Conservation (phyloP, 2,888 invertebrate genomes). For the Mesoligia furuncula region DNA sequence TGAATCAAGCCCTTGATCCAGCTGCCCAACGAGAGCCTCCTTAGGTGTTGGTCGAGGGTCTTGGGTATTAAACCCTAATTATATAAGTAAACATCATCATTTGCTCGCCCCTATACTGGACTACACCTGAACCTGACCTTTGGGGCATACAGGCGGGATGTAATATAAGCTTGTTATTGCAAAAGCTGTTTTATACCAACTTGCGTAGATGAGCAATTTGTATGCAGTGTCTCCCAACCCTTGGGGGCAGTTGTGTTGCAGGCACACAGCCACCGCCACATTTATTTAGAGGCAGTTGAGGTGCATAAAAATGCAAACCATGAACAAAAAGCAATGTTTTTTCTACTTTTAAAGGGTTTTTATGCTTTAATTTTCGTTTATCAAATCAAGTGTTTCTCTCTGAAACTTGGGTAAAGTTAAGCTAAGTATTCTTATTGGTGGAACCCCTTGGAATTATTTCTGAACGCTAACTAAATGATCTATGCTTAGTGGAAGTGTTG, state of each 20-base stretch:
- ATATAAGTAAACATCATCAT: not conserved
- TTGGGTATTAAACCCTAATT: no score
- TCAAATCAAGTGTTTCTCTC: not conserved
- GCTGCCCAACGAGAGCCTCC: no score
- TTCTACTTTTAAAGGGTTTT: no score
- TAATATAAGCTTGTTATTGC: not conserved
- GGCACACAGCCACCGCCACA: not conserved
- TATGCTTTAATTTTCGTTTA: not conserved
- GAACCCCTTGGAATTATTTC: not conserved
- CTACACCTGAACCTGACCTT: not conserved
- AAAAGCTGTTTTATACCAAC: not conserved
- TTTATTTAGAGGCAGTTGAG: not conserved
- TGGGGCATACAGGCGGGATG: no score
- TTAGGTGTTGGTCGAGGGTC: no score
- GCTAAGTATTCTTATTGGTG: not conserved
- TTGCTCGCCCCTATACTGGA: no score
- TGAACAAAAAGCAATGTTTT: not conserved
- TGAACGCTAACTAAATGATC: slow-evolving; percentile 7
- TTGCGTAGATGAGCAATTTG: not conserved
- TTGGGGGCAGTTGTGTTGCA: not conserved
- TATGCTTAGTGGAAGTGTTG: slow-evolving; percentile 28
- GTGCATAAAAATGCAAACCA: not conserved
- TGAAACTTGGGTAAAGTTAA: not conserved
- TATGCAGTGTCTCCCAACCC: not conserved
- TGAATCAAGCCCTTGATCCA: no score